phyloP scores from a whole-genome alignment of 2,797 vertebrate species.

The Lemur catta region DNA sequence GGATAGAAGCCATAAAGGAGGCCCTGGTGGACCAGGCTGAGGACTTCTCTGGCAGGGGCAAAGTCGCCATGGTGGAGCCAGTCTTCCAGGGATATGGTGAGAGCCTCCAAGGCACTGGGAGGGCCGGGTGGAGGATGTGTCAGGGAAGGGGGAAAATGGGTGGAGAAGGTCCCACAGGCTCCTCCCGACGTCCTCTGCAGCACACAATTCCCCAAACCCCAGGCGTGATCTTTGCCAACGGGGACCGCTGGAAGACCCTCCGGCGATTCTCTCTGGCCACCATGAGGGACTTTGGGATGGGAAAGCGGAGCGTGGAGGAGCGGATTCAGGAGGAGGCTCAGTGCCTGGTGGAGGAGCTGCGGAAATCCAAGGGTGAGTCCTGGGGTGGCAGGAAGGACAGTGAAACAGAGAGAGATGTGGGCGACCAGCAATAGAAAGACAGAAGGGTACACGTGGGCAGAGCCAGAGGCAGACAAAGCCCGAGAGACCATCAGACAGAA shows the following conservation, averaged over 20 bases:
- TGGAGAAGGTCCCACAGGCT: background rate
- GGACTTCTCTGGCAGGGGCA: constrained; percentile 80
- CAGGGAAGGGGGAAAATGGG: no score
- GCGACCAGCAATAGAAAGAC: background rate
- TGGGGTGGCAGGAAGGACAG: background rate
- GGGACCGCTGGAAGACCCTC: constrained; percentile 64
- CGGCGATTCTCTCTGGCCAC: constrained; percentile 65
- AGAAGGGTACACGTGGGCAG: background rate
- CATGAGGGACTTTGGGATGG: constrained; percentile 55
- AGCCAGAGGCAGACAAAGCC: background rate
- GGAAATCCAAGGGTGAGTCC: constrained; percentile 15
- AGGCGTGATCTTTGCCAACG: constrained; percentile 57
- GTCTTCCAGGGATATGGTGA: constrained; percentile 80
- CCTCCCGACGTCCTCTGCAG: background rate
- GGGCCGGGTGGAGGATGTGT: background rate
- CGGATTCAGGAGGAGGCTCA: constrained; percentile 57
- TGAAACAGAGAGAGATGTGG: background rate
- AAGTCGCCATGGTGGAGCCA: constrained; percentile 53
- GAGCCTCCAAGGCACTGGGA: background rate
- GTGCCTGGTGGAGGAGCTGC: constrained; percentile 58
- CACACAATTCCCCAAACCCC: rapidly evolving
- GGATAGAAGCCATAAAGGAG: constrained; percentile 81
- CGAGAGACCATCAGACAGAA: background rate
- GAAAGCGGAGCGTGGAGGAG: constrained; percentile 45
- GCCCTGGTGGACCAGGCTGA: constrained; percentile 83